Evolutionary conservation across 2,888 invertebrate species (phyloP).

Genomic region (Seladonia tumulorum): DNA sequence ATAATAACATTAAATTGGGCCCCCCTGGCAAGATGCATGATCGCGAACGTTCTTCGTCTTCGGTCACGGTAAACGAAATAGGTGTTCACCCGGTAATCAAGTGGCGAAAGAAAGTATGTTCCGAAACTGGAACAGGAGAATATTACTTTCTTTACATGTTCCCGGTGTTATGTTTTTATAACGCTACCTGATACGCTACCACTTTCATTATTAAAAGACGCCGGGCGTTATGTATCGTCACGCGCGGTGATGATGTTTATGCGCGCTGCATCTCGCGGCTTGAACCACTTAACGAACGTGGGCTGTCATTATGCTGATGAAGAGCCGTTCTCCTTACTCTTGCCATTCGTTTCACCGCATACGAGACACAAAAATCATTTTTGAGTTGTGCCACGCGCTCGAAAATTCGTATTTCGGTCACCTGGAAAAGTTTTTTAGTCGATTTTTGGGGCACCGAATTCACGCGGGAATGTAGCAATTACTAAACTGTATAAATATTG

Average conservation of each 20-base stretch:
- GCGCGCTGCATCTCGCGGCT: background rate
- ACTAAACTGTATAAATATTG: too few relatives aligned
- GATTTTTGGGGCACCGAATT: too few relatives aligned
- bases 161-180: background rate
- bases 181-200: slow-evolving; percentile 3
- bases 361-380: background rate
- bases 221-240: slow-evolving; percentile 12
- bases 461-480: too few relatives aligned
- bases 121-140: slow-evolving; percentile 1
- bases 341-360: background rate
- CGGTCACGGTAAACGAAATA: background rate
- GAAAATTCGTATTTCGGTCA: too few relatives aligned
- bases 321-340: background rate
- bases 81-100: background rate
- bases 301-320: slow-evolving; percentile 16
- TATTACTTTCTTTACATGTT: slow-evolving; percentile 7
- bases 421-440: too few relatives aligned
- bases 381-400: background rate
- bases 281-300: background rate
- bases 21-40: background rate
- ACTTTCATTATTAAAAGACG: slow-evolving; percentile 14
- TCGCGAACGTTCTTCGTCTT: too few relatives aligned
- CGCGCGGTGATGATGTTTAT: slow-evolving; percentile 2
- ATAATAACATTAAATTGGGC: background rate
- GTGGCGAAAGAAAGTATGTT: background rate